These are phyloP conservation scores for Cosmorhoe ocellata DNA, from an alignment of 2,888 invertebrate species.

Conservation along the genomic window DNA sequence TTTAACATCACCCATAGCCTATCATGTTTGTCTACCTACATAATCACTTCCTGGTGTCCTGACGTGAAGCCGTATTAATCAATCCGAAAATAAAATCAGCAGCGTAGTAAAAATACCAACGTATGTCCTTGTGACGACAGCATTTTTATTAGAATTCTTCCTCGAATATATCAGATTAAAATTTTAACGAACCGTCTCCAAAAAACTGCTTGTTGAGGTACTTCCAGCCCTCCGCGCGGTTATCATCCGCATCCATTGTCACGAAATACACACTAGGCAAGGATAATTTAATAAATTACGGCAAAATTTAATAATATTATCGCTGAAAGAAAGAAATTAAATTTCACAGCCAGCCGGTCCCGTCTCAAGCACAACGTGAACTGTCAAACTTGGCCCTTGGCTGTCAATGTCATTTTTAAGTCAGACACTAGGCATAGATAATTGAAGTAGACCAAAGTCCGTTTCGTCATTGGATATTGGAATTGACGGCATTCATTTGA, in stretches of 20 bases:
- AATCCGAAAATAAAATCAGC: conserved; percentile 13
- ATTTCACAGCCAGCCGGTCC: too few species aligned
- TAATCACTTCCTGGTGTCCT: conserved; percentile 22
- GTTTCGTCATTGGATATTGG: too few species aligned
- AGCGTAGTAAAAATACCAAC: conserved; percentile 6
- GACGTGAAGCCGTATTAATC: conserved; percentile 10
- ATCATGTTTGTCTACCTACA: conserved; percentile 10
- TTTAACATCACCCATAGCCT: too few species aligned
- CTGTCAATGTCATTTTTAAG: conserved; percentile 57
- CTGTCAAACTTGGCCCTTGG: too few species aligned
- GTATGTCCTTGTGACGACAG: conserved; percentile 49
- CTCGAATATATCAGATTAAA: conserved; percentile 37
- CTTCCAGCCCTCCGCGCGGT: conserved; percentile 78
- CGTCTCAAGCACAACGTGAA: too few species aligned
- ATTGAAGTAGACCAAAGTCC: too few species aligned
- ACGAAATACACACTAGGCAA: conserved; percentile 22
- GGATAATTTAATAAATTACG: conserved; percentile 20
- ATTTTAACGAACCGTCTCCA: conserved; percentile 69
- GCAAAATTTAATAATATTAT: conserved; percentile 20
- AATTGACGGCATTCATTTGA: too few species aligned
- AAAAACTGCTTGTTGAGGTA: conserved; percentile 78
- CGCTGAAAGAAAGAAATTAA: too few species aligned
- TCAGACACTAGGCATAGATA: too few species aligned
- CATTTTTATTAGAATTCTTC: conserved; percentile 39
- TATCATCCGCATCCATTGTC: conserved; percentile 64